phyloP scores from a whole-genome alignment of 2,888 invertebrate species.

The Lysandra bellargus region DNA sequence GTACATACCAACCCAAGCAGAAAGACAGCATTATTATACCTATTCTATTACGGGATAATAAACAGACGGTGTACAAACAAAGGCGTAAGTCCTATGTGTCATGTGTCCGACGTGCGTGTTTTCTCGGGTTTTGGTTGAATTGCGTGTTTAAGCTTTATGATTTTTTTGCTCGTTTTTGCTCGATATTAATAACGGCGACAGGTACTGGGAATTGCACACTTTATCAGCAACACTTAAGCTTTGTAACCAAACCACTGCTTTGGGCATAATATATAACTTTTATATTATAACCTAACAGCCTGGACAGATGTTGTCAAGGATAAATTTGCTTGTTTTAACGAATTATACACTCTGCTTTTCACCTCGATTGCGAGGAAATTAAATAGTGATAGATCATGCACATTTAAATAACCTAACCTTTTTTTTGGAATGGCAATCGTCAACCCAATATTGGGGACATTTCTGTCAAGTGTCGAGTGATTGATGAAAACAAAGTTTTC shows the following conservation, averaged over 20 bases:
- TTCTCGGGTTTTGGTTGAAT: not conserved
- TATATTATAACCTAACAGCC: slow-evolving; percentile 1
- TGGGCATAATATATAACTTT: not conserved
- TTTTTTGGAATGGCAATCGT: no score
- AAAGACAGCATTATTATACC: slow-evolving; percentile 6
- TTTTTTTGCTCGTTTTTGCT: not conserved
- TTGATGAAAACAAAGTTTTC: no score
- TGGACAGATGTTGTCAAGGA: not conserved
- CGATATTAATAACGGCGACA: slow-evolving; percentile 1
- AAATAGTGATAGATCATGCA: no score
- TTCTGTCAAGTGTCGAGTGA: no score
- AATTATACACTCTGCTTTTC: not conserved
- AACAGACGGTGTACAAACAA: slow-evolving; percentile 5
- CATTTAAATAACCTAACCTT: no score
- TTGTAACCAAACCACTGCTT: not conserved
- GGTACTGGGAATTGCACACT: not conserved
- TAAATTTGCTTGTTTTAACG: not conserved
- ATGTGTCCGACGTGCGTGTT: slow-evolving; percentile 1
- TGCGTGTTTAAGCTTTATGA: slow-evolving; percentile 1
- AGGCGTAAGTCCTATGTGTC: slow-evolving; percentile 5
- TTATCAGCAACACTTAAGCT: slow-evolving; percentile 1
- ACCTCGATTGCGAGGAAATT: no score
- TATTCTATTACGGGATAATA: slow-evolving; percentile 3
- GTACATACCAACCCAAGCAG: slow-evolving; percentile 5
- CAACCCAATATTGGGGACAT: no score